Conservation (phyloP, 2,113 vertebrate species). For the Gopherus flavomarginatus region DNA sequence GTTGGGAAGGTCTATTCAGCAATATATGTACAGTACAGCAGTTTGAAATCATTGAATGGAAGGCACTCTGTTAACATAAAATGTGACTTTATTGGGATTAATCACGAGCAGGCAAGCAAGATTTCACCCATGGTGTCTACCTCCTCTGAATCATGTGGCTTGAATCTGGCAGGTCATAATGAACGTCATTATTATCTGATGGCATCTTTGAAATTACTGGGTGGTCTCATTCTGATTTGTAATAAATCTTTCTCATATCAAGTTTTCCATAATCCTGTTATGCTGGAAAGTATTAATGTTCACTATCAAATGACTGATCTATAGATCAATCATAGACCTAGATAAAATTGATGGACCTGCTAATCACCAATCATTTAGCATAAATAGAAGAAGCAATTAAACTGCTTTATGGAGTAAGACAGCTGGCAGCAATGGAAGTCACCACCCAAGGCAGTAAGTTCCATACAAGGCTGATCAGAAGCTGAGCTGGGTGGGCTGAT, state of each 20-base stretch:
- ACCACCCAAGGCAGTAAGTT: background rate
- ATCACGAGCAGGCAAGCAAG: background rate
- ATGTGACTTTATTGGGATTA: background rate
- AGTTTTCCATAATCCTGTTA: background rate
- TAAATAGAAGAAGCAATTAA: background rate
- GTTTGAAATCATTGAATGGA: no score
- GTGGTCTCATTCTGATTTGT: background rate
- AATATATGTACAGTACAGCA: no score
- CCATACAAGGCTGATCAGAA: background rate
- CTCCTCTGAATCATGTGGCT: fast-evolving
- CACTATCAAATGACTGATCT: background rate
- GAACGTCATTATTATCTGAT: background rate
- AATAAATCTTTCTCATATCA: background rate
- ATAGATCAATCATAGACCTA: background rate
- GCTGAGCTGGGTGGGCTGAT: background rate
- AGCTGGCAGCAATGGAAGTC: background rate
- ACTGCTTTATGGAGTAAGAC: background rate
- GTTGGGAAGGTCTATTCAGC: background rate
- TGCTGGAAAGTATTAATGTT: background rate
- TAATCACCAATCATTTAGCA: background rate
- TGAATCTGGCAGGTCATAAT: background rate
- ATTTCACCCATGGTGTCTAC: background rate
- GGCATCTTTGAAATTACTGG: background rate
- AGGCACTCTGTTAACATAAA: background rate
- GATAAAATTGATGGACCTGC: background rate